These are phyloP conservation scores for Brachionus calyciflorus DNA, from an alignment of 1,140 invertebrate genomes.

Conservation along the genomic window DNA sequence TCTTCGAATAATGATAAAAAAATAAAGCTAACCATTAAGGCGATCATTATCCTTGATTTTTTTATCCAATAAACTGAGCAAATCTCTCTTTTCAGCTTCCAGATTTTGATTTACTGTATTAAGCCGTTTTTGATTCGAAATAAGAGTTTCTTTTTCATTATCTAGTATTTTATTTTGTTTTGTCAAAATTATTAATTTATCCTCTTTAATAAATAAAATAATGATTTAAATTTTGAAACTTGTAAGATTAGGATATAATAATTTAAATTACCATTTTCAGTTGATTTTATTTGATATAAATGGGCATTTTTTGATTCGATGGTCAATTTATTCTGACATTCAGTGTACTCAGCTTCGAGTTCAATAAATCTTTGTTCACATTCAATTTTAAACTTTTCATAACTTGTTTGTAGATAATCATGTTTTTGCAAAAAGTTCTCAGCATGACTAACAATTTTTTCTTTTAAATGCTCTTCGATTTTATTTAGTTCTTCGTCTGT, in stretches of 20 bases:
- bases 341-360: slow-evolving; percentile 17
- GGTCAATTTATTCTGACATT: slow-evolving; percentile 24
- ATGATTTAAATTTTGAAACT: background rate
- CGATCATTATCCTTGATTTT: slow-evolving; percentile 54
- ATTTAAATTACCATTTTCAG: slow-evolving; percentile 2
- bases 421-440: slow-evolving; percentile 41
- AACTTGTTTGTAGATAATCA: slow-evolving; percentile 7
- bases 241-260: background rate
- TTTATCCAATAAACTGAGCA: slow-evolving; percentile 54
- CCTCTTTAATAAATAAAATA: slow-evolving; percentile 9
- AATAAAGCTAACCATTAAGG: slow-evolving; percentile 53
- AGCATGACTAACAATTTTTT: slow-evolving; percentile 21
- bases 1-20: slow-evolving; percentile 32
- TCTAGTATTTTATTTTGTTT: slow-evolving; percentile 30
- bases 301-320: slow-evolving; percentile 44
- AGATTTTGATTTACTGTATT: slow-evolving; percentile 51
- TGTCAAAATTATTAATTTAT: slow-evolving; percentile 4
- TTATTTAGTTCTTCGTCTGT: slow-evolving; percentile 23
- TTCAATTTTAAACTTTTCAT: slow-evolving; percentile 46
- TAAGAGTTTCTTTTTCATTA: slow-evolving; percentile 43
- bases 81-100: slow-evolving; percentile 56
- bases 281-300: slow-evolving; percentile 9
- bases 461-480: slow-evolving; percentile 18
- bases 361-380: slow-evolving; percentile 40
- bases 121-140: slow-evolving; percentile 50